Evolutionary conservation across 2,113 vertebrate species (phyloP).

Genomic region (Lethenteron reissneri): DNA sequence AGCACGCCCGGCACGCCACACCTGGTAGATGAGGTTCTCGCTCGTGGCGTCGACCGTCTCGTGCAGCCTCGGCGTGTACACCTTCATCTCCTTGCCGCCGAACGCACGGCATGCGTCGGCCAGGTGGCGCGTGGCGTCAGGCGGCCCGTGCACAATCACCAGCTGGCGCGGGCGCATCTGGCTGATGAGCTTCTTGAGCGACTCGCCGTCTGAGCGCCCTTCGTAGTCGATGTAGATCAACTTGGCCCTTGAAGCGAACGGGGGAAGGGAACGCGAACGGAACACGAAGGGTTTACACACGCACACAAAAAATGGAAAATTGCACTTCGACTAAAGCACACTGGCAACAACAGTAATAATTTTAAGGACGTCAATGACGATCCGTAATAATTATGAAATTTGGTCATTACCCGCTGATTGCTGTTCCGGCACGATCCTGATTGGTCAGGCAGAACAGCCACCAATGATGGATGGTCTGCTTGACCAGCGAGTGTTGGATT

Average conservation of each 20-base stretch:
- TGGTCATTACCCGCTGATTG: too few relatives aligned
- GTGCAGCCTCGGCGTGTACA: constrained; percentile 80
- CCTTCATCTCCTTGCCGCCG: constrained; percentile 88
- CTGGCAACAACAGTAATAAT: not conserved
- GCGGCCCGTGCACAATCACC: constrained; percentile 73
- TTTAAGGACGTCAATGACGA: too few relatives aligned
- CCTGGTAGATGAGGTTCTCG: constrained; percentile 97
- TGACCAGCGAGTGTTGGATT: too few relatives aligned
- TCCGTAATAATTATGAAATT: too few relatives aligned
- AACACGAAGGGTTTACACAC: too few relatives aligned
- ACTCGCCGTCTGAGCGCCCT: constrained; percentile 89
- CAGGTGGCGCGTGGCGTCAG: constrained; percentile 74
- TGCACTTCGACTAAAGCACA: not conserved
- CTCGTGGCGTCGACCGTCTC: constrained; percentile 91
- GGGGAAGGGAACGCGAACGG: not conserved
- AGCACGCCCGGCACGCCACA: constrained; percentile 14
- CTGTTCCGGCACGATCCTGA: too few relatives aligned
- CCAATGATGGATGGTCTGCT: too few relatives aligned
- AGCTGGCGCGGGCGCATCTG: constrained; percentile 94
- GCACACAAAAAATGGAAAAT: too few relatives aligned
- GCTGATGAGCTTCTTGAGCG: constrained; percentile 98
- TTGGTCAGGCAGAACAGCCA: too few relatives aligned
- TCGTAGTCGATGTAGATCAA: constrained; percentile 93
- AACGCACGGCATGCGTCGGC: constrained; percentile 84
- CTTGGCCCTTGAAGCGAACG: constrained; percentile 37